These are phyloP conservation scores for Gymnothorax reevesii DNA, from an alignment of 2,797 vertebrate genomes.

Conservation along the genomic window DNA sequence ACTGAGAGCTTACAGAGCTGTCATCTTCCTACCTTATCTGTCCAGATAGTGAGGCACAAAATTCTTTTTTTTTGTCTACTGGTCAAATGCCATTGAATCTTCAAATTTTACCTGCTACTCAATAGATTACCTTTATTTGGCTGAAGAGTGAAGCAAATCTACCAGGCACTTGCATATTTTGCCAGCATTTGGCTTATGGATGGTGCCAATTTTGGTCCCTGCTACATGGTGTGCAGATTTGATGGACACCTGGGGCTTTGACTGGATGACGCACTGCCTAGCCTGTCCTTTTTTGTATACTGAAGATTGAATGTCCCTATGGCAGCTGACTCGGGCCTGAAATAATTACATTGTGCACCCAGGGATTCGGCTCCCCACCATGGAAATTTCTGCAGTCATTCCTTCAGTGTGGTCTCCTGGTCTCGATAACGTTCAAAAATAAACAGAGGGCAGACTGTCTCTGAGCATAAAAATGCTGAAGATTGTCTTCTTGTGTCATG, in stretches of 20 bases:
- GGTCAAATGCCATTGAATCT: no score
- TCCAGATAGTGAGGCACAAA: no score
- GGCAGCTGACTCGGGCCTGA: background rate
- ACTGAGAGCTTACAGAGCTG: conserved; percentile 7
- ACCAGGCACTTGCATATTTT: no score
- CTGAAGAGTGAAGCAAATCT: no score
- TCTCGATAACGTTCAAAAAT: background rate
- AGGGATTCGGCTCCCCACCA: background rate
- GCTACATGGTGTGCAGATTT: background rate
- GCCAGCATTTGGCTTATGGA: no score
- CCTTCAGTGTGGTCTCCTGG: background rate
- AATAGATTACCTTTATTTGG: no score
- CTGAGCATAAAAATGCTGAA: background rate
- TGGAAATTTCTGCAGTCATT: background rate
- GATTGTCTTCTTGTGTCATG: background rate
- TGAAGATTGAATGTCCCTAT: background rate
- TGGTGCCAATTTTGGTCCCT: no score
- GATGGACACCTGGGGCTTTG: background rate
- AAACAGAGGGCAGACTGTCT: background rate
- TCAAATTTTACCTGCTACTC: no score
- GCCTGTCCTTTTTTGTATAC: background rate
- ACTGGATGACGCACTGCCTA: background rate
- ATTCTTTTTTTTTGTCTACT: no score
- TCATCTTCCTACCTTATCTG: background rate
- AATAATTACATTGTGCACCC: background rate